Evolutionary conservation across 2,888 invertebrate species (phyloP).

Genomic region (Pasiphila rectangulata): DNA sequence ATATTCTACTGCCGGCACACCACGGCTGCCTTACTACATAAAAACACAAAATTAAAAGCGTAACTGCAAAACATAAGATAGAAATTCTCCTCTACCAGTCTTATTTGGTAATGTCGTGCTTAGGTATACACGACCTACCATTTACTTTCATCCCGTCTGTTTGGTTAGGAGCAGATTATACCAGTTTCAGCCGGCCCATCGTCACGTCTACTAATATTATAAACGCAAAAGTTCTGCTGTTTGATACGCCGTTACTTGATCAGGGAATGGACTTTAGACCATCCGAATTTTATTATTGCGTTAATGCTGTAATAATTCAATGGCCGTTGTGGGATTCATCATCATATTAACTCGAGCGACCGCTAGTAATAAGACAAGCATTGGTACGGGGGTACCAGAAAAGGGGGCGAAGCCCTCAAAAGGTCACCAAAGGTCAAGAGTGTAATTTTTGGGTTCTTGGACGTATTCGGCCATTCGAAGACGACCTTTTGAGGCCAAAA

Average conservation of each 20-base stretch:
- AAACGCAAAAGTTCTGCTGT: background rate
- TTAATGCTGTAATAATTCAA: no score
- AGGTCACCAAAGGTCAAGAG: no score
- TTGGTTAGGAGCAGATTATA: slow-evolving; percentile 50
- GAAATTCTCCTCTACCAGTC: background rate
- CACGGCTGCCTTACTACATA: background rate
- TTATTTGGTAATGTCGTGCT: background rate
- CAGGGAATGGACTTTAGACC: no score
- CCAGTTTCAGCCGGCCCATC: slow-evolving; percentile 41
- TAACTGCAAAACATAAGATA: slow-evolving; percentile 1
- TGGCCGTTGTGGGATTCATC: no score
- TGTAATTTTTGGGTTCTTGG: no score
- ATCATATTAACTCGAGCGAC: no score
- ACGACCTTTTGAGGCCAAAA: no score
- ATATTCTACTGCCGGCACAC: background rate
- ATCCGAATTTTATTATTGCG: no score
- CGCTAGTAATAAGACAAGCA: no score
- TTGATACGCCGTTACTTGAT: background rate
- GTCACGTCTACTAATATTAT: background rate
- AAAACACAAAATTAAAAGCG: background rate
- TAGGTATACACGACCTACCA: slow-evolving; percentile 32
- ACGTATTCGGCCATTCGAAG: no score
- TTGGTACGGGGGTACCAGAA: no score
- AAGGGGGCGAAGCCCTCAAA: no score
- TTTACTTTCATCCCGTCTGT: slow-evolving; percentile 41